These are phyloP conservation scores for Tyrannus savana DNA, from an alignment of 2,113 vertebrate genomes.

Conservation along the genomic window DNA sequence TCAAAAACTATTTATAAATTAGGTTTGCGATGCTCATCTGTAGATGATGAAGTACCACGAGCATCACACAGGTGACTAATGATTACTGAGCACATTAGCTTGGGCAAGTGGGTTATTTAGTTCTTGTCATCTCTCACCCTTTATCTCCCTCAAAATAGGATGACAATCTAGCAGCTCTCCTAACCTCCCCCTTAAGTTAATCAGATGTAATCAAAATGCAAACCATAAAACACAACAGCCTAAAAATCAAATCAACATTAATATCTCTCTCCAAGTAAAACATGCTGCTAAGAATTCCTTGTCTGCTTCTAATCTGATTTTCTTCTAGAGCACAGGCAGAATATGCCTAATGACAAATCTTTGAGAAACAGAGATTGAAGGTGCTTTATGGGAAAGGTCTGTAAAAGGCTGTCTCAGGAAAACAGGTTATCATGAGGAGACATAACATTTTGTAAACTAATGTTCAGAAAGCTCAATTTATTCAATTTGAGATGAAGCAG, in stretches of 20 bases:
- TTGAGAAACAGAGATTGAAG: background rate
- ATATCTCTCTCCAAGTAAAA: conserved; percentile 4
- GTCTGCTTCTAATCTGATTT: conserved; percentile 19
- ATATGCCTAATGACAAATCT: background rate
- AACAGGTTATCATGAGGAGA: background rate
- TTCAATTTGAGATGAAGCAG: background rate
- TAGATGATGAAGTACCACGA: background rate
- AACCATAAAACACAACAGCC: background rate
- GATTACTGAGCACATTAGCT: background rate
- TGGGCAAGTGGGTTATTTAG: background rate
- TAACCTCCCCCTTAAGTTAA: background rate
- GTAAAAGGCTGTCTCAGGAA: background rate
- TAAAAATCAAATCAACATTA: conserved; percentile 2
- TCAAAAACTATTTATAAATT: background rate
- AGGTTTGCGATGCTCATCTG: background rate
- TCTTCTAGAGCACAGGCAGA: background rate
- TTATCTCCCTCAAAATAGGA: background rate
- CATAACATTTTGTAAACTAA: background rate
- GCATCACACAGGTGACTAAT: background rate
- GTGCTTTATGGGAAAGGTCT: background rate
- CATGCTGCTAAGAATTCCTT: background rate
- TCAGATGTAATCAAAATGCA: conserved; percentile 28
- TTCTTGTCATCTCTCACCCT: background rate
- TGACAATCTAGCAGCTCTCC: background rate
- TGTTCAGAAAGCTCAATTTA: background rate